Conservation (phyloP, 2,113 vertebrate genomes). For the Natator depressus region DNA sequence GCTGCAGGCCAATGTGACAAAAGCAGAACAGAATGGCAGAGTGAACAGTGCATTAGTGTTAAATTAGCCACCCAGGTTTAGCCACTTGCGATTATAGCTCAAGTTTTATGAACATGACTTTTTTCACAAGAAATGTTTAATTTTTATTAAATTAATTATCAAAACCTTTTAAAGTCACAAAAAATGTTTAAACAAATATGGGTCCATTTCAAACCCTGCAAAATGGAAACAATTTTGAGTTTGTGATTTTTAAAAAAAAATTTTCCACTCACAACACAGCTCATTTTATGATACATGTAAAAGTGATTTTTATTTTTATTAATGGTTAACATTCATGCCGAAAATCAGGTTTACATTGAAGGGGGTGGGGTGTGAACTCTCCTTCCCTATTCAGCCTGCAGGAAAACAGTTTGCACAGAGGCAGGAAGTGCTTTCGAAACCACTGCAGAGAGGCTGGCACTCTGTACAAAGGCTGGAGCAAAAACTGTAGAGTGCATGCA, state of each 20-base stretch:
- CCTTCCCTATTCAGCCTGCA: neutral
- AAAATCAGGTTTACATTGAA: neutral
- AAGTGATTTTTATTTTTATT: neutral
- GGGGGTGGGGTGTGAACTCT: neutral
- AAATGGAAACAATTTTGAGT: neutral
- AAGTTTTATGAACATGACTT: neutral
- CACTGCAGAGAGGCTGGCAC: neutral
- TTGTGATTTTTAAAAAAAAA: neutral
- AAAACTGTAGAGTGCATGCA: neutral
- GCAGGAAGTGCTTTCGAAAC: neutral
- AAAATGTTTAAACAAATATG: neutral
- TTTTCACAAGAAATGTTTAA: neutral
- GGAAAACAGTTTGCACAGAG: rapidly evolving
- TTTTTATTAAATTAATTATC: neutral
- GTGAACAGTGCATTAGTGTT: neutral
- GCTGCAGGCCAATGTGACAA: neutral
- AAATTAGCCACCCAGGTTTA: neutral
- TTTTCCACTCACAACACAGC: neutral
- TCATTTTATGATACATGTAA: neutral
- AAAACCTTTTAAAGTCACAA: neutral
- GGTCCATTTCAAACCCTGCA: neutral
- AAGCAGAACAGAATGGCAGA: neutral
- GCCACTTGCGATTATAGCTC: neutral
- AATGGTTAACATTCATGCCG: neutral
- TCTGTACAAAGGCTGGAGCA: neutral